Evolutionary conservation across 37 sponge, comb jelly and placozoan genomes (phyloP).

Genomic region (Ephydatia muelleri): DNA sequence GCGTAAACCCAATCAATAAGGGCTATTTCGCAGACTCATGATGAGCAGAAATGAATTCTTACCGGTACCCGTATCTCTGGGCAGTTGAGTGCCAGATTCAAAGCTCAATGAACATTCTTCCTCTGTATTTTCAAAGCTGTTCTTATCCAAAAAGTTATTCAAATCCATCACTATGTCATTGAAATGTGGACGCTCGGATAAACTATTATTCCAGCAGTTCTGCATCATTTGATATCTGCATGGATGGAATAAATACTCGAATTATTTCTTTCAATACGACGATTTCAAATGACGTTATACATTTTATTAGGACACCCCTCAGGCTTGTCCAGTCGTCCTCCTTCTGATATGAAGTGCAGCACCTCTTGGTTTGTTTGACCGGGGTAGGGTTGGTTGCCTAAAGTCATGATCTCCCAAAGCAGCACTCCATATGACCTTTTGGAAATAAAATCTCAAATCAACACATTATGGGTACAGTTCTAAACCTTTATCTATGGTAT

Average conservation of each 20-base stretch:
- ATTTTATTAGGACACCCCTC: constrained; percentile 62
- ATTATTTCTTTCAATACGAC: not conserved
- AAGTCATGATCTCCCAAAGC: constrained; percentile 81
- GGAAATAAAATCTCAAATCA: not conserved
- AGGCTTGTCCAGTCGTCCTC: constrained; percentile 75
- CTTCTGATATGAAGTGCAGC: constrained; percentile 79
- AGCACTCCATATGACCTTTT: constrained; percentile 83
- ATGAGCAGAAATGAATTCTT: no score
- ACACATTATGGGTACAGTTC: not conserved
- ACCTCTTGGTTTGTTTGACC: constrained; percentile 84
- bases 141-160: constrained; percentile 15
- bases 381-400: constrained; percentile 88
- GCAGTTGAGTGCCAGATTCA: no score
- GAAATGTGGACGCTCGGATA: constrained; percentile 61
- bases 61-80: no score
- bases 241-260: not conserved
- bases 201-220: constrained; percentile 46
- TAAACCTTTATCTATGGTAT: not conserved
- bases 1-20: no score
- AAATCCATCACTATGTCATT: constrained; percentile 30
- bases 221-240: constrained; percentile 61
- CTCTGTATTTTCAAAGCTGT: no score
- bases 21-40: no score
- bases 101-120: no score
- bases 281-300: constrained; percentile 30